Percentiles rank a stretch among this genome's conserved stretches.
These are phyloP conservation scores for Amblyopsis hoosieri DNA, from an alignment of 2,797 vertebrate genomes.

Conservation along the genomic window DNA sequence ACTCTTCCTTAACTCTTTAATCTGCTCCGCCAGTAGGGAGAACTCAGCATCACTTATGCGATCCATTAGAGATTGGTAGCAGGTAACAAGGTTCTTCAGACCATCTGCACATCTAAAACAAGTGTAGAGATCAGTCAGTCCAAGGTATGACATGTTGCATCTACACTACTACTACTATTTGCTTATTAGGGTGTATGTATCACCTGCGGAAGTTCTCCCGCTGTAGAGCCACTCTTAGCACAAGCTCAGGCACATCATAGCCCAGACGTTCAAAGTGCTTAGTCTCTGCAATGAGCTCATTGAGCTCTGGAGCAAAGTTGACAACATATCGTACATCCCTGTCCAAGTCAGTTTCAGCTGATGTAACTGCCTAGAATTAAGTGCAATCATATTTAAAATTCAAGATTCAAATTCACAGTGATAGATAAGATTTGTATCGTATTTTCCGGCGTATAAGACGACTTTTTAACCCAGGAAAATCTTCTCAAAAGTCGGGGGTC, in stretches of 20 bases:
- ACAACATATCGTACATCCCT: slow-evolving; percentile 67
- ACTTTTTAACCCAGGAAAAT: too few relatives aligned
- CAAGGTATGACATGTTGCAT: not conserved
- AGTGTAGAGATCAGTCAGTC: slow-evolving; percentile 21
- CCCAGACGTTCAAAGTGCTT: slow-evolving; percentile 83
- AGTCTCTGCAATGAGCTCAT: slow-evolving; percentile 85
- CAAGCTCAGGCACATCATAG: slow-evolving; percentile 78
- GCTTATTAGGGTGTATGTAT: slow-evolving; percentile 5
- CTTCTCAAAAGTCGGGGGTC: too few relatives aligned
- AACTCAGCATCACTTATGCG: slow-evolving; percentile 80
- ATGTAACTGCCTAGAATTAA: slow-evolving; percentile 26
- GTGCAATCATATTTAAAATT: not conserved
- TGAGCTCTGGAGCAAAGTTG: slow-evolving; percentile 85
- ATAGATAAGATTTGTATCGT: too few relatives aligned
- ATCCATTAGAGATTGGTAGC: slow-evolving; percentile 77
- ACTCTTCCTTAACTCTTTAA: slow-evolving; percentile 74
- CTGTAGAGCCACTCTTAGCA: slow-evolving; percentile 81
- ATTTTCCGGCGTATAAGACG: too few relatives aligned
- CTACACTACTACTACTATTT: not conserved
- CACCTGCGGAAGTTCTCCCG: slow-evolving; percentile 80
- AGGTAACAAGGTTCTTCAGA: slow-evolving; percentile 77
- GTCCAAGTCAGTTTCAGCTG: slow-evolving; percentile 37
- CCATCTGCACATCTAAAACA: slow-evolving; percentile 75
- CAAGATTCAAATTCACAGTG: not conserved
- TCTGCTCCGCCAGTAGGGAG: slow-evolving; percentile 77